Evolutionary conservation across 2,797 vertebrate genomes (phyloP).

Genomic region (Diplodus sargus): DNA sequence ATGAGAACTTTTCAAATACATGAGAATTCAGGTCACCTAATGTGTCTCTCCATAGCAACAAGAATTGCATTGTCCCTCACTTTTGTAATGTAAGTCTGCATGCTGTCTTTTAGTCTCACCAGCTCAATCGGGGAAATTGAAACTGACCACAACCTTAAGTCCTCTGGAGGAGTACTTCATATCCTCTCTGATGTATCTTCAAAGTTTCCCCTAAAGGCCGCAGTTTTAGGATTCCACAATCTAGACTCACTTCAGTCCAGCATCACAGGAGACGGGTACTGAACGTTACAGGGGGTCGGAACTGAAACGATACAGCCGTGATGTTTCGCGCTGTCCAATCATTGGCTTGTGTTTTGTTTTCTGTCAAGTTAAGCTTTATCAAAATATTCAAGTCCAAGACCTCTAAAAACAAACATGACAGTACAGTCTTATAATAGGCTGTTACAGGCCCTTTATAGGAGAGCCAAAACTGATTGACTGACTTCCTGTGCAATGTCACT

Average conservation of each 20-base stretch:
- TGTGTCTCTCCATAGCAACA: neutral
- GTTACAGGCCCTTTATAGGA: neutral
- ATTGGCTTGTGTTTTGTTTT: neutral
- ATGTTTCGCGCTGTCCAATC: neutral
- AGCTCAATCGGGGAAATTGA: too few relatives aligned
- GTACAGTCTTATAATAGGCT: neutral
- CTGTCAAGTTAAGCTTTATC: neutral
- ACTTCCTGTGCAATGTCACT: too few relatives aligned
- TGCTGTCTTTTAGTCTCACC: too few relatives aligned
- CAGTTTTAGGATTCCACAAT: constrained; percentile 39
- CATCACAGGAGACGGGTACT: neutral
- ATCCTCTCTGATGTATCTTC: constrained; percentile 41
- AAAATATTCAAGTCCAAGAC: neutral
- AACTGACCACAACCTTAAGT: constrained; percentile 14
- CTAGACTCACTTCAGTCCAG: constrained; percentile 4
- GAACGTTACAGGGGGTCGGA: neutral
- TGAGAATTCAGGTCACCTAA: neutral
- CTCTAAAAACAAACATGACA: neutral
- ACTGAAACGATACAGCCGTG: neutral
- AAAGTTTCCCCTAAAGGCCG: constrained; percentile 22
- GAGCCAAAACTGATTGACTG: too few relatives aligned
- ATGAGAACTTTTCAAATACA: neutral
- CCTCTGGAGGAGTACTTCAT: constrained; percentile 44
- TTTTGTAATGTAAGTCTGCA: neutral
- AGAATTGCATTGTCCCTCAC: neutral